These are phyloP conservation scores for Rhynchotus rufescens DNA, from an alignment of 2,797 vertebrate species.

Conservation along the genomic window DNA sequence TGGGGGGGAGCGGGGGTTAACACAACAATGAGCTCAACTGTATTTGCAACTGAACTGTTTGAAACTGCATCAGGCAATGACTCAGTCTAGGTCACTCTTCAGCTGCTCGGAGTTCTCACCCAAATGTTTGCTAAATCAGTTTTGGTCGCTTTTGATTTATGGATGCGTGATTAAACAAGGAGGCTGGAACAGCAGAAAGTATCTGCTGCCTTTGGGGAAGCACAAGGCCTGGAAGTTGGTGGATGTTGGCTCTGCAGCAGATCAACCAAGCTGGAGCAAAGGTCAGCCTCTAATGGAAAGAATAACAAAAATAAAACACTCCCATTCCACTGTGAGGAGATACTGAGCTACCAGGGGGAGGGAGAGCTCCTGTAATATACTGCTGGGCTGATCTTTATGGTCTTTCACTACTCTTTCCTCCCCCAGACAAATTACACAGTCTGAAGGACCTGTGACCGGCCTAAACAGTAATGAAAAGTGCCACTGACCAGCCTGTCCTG, in stretches of 20 bases:
- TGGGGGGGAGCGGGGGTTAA: fast-evolving
- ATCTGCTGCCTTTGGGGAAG: conserved; percentile 19
- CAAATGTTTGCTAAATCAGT: conserved; percentile 44
- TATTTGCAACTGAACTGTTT: conserved; percentile 18
- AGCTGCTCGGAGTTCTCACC: conserved; percentile 35
- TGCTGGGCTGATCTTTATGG: background rate
- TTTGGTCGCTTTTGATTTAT: conserved; percentile 49
- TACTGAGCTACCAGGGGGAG: conserved; percentile 50
- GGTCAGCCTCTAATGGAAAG: conserved; percentile 63
- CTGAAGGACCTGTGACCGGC: background rate
- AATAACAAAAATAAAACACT: conserved; percentile 69
- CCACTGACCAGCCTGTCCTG: background rate
- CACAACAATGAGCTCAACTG: conserved; percentile 28
- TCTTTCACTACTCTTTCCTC: conserved; percentile 21
- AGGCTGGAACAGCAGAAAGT: conserved; percentile 10
- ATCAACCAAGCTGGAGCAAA: conserved; percentile 22
- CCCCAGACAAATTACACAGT: background rate
- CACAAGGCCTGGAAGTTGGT: background rate
- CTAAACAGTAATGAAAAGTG: background rate
- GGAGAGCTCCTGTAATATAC: background rate
- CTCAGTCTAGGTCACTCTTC: conserved; percentile 31
- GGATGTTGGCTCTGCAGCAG: conserved; percentile 34
- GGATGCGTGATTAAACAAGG: conserved; percentile 26
- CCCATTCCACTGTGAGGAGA: conserved; percentile 9
- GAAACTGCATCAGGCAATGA: conserved; percentile 54